phyloP scores from a whole-genome alignment of 2,888 invertebrate genomes.

The Thereva nobilitata region DNA sequence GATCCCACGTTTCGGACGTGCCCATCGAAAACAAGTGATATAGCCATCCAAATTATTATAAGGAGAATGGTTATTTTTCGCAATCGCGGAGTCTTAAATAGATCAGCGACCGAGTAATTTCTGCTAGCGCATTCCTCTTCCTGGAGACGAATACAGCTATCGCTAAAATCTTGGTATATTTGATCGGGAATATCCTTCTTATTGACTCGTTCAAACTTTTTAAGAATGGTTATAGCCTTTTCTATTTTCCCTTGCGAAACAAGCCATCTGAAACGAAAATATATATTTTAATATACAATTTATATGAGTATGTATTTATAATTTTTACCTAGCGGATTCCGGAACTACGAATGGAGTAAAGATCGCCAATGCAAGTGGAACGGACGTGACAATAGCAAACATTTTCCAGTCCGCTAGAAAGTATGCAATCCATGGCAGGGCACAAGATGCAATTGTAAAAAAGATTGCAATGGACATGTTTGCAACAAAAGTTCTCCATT shows the following conservation, averaged over 20 bases:
- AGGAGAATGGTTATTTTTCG: constrained; percentile 76
- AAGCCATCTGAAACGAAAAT: constrained; percentile 67
- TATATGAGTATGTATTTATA: neutral
- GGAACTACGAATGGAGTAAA: constrained; percentile 79
- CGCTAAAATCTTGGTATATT: constrained; percentile 70
- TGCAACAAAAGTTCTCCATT: constrained; percentile 87
- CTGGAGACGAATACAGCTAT: constrained; percentile 69
- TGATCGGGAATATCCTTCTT: constrained; percentile 73
- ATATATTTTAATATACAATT: neutral
- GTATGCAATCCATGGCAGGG: constrained; percentile 84
- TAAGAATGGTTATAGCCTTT: constrained; percentile 75
- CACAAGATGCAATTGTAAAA: constrained; percentile 79
- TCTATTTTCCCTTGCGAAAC: constrained; percentile 84
- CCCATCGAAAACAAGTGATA: constrained; percentile 84
- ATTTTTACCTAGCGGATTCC: constrained; percentile 77
- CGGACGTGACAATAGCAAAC: constrained; percentile 77
- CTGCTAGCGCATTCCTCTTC: constrained; percentile 72
- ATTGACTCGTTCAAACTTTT: constrained; percentile 80
- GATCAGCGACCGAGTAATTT: constrained; percentile 77
- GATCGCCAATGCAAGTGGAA: constrained; percentile 71
- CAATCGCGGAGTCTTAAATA: constrained; percentile 78
- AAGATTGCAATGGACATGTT: constrained; percentile 90
- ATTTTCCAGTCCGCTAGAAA: constrained; percentile 78
- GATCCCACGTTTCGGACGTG: constrained; percentile 88
- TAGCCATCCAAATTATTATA: constrained; percentile 87